Evolutionary conservation across 1,140 invertebrate species (phyloP).

Genomic region (Telenomus remus): DNA sequence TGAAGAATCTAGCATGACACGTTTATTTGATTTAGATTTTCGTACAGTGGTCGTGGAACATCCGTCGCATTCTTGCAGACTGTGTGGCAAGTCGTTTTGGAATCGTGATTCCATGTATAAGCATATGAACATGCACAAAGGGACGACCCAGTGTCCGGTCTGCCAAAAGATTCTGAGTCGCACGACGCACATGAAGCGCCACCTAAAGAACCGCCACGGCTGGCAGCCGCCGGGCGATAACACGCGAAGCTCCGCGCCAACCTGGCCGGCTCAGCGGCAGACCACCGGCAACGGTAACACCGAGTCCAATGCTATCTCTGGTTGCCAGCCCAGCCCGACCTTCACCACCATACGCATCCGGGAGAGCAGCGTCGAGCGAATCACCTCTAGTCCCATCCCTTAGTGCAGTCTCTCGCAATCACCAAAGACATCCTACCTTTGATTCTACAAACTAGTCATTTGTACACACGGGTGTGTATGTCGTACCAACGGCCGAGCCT

Average conservation of each 20-base stretch:
- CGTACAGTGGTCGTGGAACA: slow-evolving; percentile 75
- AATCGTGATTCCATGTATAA: slow-evolving; percentile 77
- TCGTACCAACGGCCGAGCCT: slow-evolving; percentile 34
- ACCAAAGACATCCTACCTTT: slow-evolving; percentile 59
- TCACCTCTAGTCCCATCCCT: slow-evolving; percentile 75
- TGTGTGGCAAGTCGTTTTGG: slow-evolving; percentile 76
- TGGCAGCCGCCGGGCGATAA: slow-evolving; percentile 62
- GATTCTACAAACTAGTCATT: slow-evolving; percentile 71
- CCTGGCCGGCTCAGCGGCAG: slow-evolving; percentile 47
- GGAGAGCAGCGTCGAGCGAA: slow-evolving; percentile 74
- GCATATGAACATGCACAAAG: slow-evolving; percentile 77
- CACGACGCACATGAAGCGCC: slow-evolving; percentile 75
- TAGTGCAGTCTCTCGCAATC: slow-evolving; percentile 62
- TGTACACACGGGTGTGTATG: slow-evolving; percentile 65
- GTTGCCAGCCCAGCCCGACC: slow-evolving; percentile 55
- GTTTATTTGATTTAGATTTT: slow-evolving; percentile 75
- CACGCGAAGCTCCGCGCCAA: slow-evolving; percentile 33
- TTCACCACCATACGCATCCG: slow-evolving; percentile 73
- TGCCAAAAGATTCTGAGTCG: slow-evolving; percentile 76
- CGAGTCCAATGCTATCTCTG: too few relatives aligned
- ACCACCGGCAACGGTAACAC: slow-evolving; percentile 41
- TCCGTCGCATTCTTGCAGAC: slow-evolving; percentile 75
- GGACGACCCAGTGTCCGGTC: slow-evolving; percentile 75
- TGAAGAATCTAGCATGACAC: slow-evolving; percentile 54
- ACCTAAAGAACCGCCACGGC: slow-evolving; percentile 74